phyloP scores from a whole-genome alignment of 2,888 invertebrate species.

The Lochmaea capreae region DNA sequence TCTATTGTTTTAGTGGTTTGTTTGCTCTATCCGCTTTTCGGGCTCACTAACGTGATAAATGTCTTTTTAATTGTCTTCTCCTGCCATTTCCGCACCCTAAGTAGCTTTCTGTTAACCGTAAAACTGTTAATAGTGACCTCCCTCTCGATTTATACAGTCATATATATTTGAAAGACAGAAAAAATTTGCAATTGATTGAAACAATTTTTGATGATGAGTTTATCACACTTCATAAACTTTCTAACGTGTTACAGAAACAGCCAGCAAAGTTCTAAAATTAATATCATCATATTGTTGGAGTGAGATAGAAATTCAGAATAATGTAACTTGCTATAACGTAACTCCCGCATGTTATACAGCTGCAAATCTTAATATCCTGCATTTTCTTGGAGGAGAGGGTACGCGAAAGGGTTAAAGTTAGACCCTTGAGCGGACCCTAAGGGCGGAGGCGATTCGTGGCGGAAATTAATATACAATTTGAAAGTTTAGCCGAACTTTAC shows the following conservation, averaged over 20 bases:
- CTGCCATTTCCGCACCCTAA: conserved; percentile 13
- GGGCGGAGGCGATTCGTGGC: conserved; percentile 15
- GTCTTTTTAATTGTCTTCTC: conserved; percentile 26
- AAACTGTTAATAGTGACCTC: conserved; percentile 1
- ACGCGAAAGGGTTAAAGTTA: conserved; percentile 6
- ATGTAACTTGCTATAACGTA: conserved; percentile 1
- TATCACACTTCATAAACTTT: not conserved
- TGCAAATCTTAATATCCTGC: conserved; percentile 25
- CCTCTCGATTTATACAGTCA: conserved; percentile 8
- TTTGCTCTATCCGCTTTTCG: conserved; percentile 12
- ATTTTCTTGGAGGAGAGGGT: conserved; percentile 11
- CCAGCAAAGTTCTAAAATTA: conserved; percentile 15
- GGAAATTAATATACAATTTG: conserved; percentile 25
- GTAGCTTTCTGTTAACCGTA: conserved; percentile 20
- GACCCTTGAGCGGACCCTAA: conserved; percentile 14
- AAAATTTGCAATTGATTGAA: not conserved
- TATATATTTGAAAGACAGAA: not conserved
- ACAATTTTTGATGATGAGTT: not conserved
- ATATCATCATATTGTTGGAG: conserved; percentile 12
- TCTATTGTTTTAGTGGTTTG: conserved; percentile 22
- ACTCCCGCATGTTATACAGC: conserved; percentile 12
- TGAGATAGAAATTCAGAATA: conserved; percentile 13
- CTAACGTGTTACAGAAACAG: not conserved
- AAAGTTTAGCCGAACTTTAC: conserved; percentile 18
- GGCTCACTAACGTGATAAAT: conserved; percentile 24